These are phyloP conservation scores for Catajapyx aquilonaris DNA, from an alignment of 1,140 invertebrate species.

Conservation along the genomic window DNA sequence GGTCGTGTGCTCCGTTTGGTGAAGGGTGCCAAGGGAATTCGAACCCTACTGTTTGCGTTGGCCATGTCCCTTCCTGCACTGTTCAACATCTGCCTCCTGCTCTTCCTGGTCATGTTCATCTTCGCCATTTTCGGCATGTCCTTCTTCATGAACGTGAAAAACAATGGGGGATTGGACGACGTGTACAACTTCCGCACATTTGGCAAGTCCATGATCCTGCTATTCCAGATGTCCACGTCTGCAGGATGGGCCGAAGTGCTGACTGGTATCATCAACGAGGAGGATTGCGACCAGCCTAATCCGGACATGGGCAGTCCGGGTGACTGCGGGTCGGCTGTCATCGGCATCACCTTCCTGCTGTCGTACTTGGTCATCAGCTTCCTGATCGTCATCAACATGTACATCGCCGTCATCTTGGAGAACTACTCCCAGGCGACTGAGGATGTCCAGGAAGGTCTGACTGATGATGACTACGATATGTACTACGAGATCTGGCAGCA, in stretches of 20 bases:
- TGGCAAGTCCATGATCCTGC: constrained; percentile 87
- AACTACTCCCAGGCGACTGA: constrained; percentile 96
- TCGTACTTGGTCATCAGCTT: constrained; percentile 95
- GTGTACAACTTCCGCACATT: constrained; percentile 99
- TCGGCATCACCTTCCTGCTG: constrained; percentile 84
- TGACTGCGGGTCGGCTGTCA: constrained; percentile 76
- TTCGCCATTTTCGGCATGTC: constrained; percentile 99
- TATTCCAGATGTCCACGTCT: constrained; percentile 97
- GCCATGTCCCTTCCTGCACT: constrained; percentile 94
- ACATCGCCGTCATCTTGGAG: constrained; percentile 96
- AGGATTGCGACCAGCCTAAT: constrained; percentile 69
- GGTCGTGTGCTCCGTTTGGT: constrained; percentile 89
- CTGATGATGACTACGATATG: constrained; percentile 98
- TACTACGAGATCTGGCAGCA: constrained; percentile 99
- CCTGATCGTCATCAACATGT: constrained; percentile 98
- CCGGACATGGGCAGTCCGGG: constrained; percentile 68
- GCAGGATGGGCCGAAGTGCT: constrained; percentile 93
- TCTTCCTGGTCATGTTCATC: constrained; percentile 98
- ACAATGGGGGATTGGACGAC: constrained; percentile 80
- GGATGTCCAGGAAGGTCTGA: constrained; percentile 93
- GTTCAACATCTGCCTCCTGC: constrained; percentile 94
- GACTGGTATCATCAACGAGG: constrained; percentile 87
- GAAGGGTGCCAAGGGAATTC: constrained; percentile 92
- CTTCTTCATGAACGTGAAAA: constrained; percentile 95
- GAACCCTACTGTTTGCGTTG: constrained; percentile 87